phyloP scores from a whole-genome alignment of 2,797 vertebrate genomes.

The Pantherophis alleghaniensis region DNA sequence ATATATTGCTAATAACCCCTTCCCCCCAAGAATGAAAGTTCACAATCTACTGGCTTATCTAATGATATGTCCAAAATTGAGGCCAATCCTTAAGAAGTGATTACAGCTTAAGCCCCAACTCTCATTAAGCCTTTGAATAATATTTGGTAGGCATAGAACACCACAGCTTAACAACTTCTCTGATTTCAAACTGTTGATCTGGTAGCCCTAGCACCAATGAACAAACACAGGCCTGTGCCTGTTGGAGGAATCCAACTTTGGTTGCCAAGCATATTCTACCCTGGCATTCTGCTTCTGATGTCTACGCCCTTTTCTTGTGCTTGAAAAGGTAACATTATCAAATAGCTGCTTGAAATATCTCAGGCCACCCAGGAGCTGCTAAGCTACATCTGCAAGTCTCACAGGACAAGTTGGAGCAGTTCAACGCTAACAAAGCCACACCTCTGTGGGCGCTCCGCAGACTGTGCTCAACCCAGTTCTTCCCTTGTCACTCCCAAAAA shows the following conservation, averaged over 20 bases:
- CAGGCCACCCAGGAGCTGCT: conserved; percentile 28
- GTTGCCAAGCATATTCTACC: conserved; percentile 14
- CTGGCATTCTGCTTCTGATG: not conserved
- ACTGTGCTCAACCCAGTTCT: not conserved
- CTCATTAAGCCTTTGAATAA: not conserved
- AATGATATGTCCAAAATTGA: not conserved
- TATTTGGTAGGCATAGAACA: not conserved
- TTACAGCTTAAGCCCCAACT: not conserved
- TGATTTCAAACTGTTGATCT: conserved; percentile 5
- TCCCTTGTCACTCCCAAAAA: not conserved
- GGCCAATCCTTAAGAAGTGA: not conserved
- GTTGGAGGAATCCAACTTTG: not conserved
- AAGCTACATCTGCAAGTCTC: not conserved
- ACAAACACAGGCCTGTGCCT: conserved; percentile 11
- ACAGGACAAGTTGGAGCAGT: conserved; percentile 8
- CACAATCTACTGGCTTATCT: not conserved
- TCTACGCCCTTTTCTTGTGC: not conserved
- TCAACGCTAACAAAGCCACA: not conserved
- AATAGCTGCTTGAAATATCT: conserved; percentile 25
- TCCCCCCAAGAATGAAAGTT: not conserved
- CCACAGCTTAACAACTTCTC: not conserved
- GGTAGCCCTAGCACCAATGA: not conserved
- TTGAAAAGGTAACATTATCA: conserved; percentile 32
- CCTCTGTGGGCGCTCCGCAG: not conserved
- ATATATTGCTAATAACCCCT: not conserved